These are phyloP conservation scores for Leuciscus waleckii DNA, from an alignment of 2,797 vertebrate species.

Conservation along the genomic window DNA sequence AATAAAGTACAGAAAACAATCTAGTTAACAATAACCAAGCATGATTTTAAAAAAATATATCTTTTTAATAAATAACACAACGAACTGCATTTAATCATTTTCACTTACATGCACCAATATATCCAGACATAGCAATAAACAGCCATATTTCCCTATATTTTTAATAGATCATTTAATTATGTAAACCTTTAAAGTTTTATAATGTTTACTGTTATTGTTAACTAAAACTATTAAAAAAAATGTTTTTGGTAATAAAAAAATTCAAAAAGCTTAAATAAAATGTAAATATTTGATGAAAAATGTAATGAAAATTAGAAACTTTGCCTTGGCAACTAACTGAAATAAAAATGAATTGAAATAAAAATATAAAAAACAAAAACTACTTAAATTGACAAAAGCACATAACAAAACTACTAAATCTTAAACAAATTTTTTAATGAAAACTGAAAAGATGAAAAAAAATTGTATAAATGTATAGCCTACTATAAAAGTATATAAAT, in stretches of 20 bases:
- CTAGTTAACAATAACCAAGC: neutral
- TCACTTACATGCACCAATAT: neutral
- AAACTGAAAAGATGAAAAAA: neutral
- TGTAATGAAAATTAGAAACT: neutral
- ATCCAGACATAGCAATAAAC: neutral
- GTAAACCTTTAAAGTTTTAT: neutral
- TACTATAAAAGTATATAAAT: neutral
- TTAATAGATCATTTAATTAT: neutral
- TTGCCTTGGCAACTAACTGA: neutral
- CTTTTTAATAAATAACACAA: neutral
- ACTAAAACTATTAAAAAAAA: neutral
- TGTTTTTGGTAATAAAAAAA: neutral
- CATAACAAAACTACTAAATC: neutral
- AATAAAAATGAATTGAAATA: neutral
- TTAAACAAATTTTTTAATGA: neutral
- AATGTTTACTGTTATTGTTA: no score
- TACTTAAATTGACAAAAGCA: neutral
- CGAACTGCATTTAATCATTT: neutral
- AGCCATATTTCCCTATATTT: neutral
- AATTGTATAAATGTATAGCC: neutral
- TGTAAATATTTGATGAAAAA: neutral
- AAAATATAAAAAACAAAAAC: neutral
- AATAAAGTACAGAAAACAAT: neutral
- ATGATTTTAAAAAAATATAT: neutral
- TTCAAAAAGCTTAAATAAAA: neutral